Evolutionary conservation across 2,888 invertebrate genomes (phyloP), one percentile per base, ranked within the genome.

Genomic region (Aleiodes alternator): DNA sequence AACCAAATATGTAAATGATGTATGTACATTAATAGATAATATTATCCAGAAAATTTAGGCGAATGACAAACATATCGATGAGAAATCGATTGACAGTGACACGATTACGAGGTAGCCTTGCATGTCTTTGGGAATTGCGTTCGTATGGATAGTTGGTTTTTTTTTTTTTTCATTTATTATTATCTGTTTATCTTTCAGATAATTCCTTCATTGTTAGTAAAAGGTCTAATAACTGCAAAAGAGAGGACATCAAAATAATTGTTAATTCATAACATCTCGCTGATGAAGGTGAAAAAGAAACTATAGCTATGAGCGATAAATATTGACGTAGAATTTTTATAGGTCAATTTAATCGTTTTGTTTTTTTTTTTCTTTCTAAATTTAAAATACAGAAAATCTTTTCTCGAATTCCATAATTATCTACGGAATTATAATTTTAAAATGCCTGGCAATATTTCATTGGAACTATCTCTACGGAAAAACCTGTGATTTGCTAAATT

Each of bases 11-110:
- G 6, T 51, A 53, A 53, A 53, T 16, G 16, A 53, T 51, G n/a
- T 14, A 53, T 53, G 53, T 14, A 53, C 6, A 43, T 14, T 7
- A 53, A 53, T 53, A 53, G 16, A 80, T 85, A 83, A 82, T 83
- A 80, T 81, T 84, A 84, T 84, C 85, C 81, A 81, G 82, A 80
- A 85, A 85, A 78, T 73, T 87, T 85, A 86, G 85, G 78, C 76
- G 74, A 83, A 76, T 82, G 85, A 84, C 84, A 81, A 83, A 84
- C 87, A 88, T 88, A 86, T 85, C 84, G 86, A 88, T 88, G 85
- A 87, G 85, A 71, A 51, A 75, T 73, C 72, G 81, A 84, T 85
- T 84, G 88, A 87, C 88, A 87, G 88, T 88, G 88, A 87, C 88
- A 88, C 82, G 85, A 84, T 87, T 87, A 84, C 83, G 78, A 79